Evolutionary conservation across 2,113 vertebrate genomes (phyloP).

Genomic region (Rhea pennata): DNA sequence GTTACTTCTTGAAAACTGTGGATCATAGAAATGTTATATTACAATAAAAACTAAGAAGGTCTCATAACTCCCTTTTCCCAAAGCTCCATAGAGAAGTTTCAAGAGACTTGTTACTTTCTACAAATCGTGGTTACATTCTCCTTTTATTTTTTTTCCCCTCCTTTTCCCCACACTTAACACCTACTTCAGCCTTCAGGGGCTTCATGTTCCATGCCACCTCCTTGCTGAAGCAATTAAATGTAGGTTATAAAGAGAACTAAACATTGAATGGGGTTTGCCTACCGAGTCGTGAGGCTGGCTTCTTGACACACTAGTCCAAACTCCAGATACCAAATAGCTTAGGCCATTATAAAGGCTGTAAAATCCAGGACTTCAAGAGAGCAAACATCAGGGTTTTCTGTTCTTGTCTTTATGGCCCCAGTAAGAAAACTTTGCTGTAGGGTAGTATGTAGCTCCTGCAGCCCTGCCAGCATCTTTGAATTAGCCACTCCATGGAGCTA

Average conservation of each 20-base stretch:
- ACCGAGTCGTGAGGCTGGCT: not conserved
- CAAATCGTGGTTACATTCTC: not conserved
- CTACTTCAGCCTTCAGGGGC: not conserved
- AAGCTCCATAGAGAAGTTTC: not conserved
- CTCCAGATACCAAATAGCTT: not conserved
- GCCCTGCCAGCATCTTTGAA: not conserved
- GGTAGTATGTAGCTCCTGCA: not conserved
- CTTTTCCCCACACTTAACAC: not conserved
- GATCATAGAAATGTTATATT: not conserved
- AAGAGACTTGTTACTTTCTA: not conserved
- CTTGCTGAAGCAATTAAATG: not conserved
- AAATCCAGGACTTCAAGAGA: not conserved
- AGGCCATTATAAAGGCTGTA: not conserved
- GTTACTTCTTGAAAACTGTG: not conserved
- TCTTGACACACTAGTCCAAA: not conserved
- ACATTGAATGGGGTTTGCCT: not conserved
- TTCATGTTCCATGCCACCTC: not conserved
- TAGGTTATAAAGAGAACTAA: not conserved
- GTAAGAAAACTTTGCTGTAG: not conserved
- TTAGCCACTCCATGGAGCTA: not conserved
- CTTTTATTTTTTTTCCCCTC: no score
- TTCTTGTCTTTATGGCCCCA: not conserved
- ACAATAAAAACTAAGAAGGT: not conserved
- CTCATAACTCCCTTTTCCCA: not conserved
- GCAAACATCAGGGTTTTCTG: not conserved